Percentiles rank a stretch among this genome's conserved stretches.
phyloP scores from a whole-genome alignment of 2,888 invertebrate species.

The Tridacna gigas region DNA sequence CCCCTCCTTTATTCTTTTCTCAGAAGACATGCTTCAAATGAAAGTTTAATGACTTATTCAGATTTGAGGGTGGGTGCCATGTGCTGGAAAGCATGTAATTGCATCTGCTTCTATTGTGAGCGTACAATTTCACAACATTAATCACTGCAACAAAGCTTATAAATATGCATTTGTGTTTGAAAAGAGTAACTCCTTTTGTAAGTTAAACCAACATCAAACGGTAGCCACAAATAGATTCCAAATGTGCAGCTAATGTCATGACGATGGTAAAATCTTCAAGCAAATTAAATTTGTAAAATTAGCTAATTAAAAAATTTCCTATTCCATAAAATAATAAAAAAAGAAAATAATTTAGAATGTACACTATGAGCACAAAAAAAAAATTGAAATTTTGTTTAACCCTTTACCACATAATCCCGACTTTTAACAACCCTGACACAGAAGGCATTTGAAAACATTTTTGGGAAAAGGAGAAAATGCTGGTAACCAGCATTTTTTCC shows the following conservation, averaged over 20 bases:
- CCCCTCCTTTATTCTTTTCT: neutral
- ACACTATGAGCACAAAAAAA: neutral
- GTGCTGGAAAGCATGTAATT: neutral
- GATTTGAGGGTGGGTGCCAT: neutral
- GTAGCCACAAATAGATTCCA: neutral
- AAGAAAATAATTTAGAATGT: no score
- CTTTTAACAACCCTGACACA: no score
- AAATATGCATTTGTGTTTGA: neutral
- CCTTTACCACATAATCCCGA: neutral
- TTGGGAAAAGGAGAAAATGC: no score
- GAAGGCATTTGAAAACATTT: no score
- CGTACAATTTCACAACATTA: slow-evolving; percentile 1
- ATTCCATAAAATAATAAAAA: no score
- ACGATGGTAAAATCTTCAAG: neutral
- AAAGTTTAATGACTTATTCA: neutral
- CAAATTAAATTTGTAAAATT: neutral
- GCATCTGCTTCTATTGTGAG: neutral
- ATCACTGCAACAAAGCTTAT: neutral
- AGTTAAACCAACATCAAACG: neutral
- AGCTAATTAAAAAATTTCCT: no score
- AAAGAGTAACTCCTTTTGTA: neutral
- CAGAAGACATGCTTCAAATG: neutral
- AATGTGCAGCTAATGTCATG: neutral
- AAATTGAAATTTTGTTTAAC: neutral
- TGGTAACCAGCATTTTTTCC: no score